These are phyloP conservation scores for Cataglyphis albicans DNA, from an alignment of 2,888 invertebrate genomes.

Conservation along the genomic window DNA sequence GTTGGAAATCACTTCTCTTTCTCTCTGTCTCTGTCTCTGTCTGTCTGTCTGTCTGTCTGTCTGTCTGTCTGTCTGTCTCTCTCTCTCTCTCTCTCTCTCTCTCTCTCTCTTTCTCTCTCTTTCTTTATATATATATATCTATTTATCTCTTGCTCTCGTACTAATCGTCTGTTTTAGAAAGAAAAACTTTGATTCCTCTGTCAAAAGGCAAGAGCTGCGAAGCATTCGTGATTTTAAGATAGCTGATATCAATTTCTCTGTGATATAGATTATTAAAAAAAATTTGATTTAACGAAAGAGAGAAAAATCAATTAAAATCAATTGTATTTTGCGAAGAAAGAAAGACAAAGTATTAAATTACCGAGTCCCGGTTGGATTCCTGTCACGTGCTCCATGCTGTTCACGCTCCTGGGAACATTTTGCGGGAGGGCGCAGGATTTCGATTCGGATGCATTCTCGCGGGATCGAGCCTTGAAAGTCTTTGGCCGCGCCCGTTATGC, in stretches of 20 bases:
- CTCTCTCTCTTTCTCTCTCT: too few relatives aligned
- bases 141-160: too few relatives aligned
- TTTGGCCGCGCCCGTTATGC: conserved; percentile 46
- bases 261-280: background rate
- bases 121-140: too few relatives aligned
- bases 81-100: too few relatives aligned
- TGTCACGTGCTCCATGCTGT: conserved; percentile 2
- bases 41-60: too few relatives aligned
- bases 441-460: conserved; percentile 36
- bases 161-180: conserved; percentile 11
- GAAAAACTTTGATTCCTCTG: conserved; percentile 1
- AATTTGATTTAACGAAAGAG: background rate
- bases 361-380: background rate
- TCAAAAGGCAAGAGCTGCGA: background rate
- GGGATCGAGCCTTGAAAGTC: conserved; percentile 58
- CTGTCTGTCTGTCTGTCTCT: too few relatives aligned
- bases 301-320: background rate
- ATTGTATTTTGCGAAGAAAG: background rate
- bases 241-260: background rate
- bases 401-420: background rate
- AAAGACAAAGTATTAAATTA: background rate
- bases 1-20: background rate
- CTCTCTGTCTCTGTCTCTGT: too few relatives aligned
- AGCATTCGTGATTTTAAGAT: background rate
- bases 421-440: background rate